Evolutionary conservation across 2,888 invertebrate species (phyloP), one percentile per base, ranked within the genome.

Genomic region (Phlogophora meticulosa): DNA sequence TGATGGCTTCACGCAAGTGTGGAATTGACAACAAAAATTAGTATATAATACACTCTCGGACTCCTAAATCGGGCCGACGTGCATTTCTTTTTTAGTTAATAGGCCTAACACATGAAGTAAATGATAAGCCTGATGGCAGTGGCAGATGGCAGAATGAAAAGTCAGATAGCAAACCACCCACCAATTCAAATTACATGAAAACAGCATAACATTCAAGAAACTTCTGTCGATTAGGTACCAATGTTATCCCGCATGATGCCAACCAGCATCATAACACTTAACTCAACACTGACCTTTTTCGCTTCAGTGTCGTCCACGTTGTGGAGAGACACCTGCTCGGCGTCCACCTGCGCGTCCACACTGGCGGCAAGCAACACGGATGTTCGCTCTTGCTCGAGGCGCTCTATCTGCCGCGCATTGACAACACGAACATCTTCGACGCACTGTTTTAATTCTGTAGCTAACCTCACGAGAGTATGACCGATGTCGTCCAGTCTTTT

Each of bases 401-500:
- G 94, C 72, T 97, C 97, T 43, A 96, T 87, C 87, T 98, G 97
- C 69, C 97, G 96, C 67, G 96, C 95, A 81, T 96, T 97, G 28
- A 97, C 95, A 46, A 97, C 96, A 75, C 97, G 97, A n/a, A 97
- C 96, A 66, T 98, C 98, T 57, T 97, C 97, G 13, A 98, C 95
- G 64, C 97, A 97, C 85, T 97, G 96, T 82, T 97, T 96, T 86
- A 98, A 96, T 82, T 98, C 98, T 52, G 96, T 96, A 4, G 97
- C 96, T 34, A 98, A 92, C 76, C 97, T 96, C 7, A 96, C 93
- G 87, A 98, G 96, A 82, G 97, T 96, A 80, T 96, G 96, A 1
- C 97, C 96, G 78, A 98, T 96, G 77, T 97, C 97, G 80, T 98
- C 98, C 46, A 98, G 92, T 45, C 96, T 95, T 87, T 97, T 97